Base-by-base conservation (phyloP, 2,888 invertebrate species). In the Drosophila nigritarsus region DNA sequence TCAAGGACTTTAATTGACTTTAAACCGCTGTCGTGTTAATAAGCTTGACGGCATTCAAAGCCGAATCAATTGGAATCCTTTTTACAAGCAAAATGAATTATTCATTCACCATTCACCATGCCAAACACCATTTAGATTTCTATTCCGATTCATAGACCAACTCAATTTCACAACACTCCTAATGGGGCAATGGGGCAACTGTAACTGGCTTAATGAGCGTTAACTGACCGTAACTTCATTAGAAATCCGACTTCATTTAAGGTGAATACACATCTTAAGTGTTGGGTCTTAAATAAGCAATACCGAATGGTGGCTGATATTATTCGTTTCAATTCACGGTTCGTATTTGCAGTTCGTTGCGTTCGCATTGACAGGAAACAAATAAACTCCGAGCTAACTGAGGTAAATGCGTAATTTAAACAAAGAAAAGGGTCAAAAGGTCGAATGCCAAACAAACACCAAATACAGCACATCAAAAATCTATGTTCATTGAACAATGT, bases 341-440 rank as follows among this genome's bases (percentile, higher is more conserved):
- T 74, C 55, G 65, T 63, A 50, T 86, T 78, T 73, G 59, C 76
- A 86, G 81, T 81, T 86, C 81, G 76, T 81, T 86, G 81, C 63
- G 36, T 76, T 56, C 51, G 40, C 38, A 64, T 73, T 75, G 83
- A 74, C 75, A 75, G 85, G 73, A 86, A 83, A 51, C 76, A 83
- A 83, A 85, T 74, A 86, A 78, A 68, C 86, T 80, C 65, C 34
- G 62, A 53, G 55, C 45, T 53, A 74, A 73, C 72, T 65, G 69
- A 73, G 60, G 55, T 73, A 68, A 73, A 68, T 70, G 66, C 51
- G 65, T 27, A 76, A 67, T 63, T 62, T 64, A 13, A 55, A 53
- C 36, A 48, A 18, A 55, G 48, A 70, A 83, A 82, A 83, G 70
- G 86, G 80, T 78, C 70, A 51, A 78, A 85, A 73, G 85, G 85